These are phyloP conservation scores for Marmota flaviventris DNA, from an alignment of 2,113 vertebrate genomes.

Conservation along the genomic window DNA sequence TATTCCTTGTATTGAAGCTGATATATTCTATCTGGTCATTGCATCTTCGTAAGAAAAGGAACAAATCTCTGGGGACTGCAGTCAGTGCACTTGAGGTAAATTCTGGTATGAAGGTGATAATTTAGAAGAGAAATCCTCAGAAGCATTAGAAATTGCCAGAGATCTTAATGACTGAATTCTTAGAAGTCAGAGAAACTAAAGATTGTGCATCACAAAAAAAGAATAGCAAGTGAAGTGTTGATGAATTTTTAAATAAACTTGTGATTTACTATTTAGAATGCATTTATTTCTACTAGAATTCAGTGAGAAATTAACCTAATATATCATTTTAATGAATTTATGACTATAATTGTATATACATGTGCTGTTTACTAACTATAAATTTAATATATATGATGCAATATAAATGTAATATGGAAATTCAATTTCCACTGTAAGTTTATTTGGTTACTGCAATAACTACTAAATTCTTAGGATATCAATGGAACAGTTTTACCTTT, in stretches of 20 bases:
- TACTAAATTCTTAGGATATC: constrained; percentile 44
- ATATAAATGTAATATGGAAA: constrained; percentile 65
- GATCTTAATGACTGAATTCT: neutral
- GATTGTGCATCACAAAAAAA: neutral
- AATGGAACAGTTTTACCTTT: constrained; percentile 58
- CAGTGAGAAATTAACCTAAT: constrained; percentile 64
- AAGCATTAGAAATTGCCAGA: neutral
- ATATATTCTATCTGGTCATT: neutral
- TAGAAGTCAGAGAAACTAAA: constrained; percentile 10
- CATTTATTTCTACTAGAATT: constrained; percentile 54
- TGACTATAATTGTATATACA: constrained; percentile 35
- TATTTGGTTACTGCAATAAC: constrained; percentile 53
- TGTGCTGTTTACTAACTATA: constrained; percentile 41
- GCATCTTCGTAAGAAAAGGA: neutral
- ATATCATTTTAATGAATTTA: constrained; percentile 72
- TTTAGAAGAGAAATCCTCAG: neutral
- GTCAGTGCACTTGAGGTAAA: neutral
- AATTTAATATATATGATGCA: constrained; percentile 63
- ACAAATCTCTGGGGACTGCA: neutral
- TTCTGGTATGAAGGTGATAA: neutral
- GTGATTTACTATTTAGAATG: constrained; percentile 37
- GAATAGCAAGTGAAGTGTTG: constrained; percentile 17
- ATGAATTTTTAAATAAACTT: constrained; percentile 69
- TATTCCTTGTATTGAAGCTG: neutral
- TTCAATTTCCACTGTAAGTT: constrained; percentile 64